Percentiles rank a stretch among this genome's conserved stretches.
phyloP scores from a whole-genome alignment of 2,113 vertebrate species.

The Zosterops lateralis region DNA sequence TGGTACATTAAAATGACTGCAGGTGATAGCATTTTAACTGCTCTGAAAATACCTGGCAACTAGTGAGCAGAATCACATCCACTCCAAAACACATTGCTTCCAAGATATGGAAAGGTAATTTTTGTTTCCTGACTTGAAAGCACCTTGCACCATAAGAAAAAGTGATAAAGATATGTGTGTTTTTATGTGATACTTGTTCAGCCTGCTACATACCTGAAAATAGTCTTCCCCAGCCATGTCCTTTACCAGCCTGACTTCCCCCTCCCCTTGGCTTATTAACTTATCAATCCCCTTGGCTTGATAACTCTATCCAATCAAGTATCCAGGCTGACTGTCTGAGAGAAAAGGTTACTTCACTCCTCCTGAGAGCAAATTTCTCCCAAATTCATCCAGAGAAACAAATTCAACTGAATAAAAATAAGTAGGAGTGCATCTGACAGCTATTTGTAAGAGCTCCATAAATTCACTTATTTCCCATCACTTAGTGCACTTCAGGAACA shows the following conservation, averaged over 20 bases:
- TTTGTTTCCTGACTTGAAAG: neutral
- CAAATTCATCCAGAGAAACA: neutral
- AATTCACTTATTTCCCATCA: neutral
- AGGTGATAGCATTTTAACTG: neutral
- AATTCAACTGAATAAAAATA: neutral
- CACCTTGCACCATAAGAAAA: neutral
- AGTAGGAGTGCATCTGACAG: neutral
- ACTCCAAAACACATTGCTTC: neutral
- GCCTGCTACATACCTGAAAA: neutral
- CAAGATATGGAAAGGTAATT: neutral
- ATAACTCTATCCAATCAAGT: neutral
- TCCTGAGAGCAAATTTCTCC: neutral
- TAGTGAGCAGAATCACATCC: neutral
- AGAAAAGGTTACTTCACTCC: neutral
- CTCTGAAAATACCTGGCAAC: neutral
- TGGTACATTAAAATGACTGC: neutral
- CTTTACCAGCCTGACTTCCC: neutral
- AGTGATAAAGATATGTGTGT: neutral
- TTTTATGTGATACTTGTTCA: neutral
- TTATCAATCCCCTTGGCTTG: neutral
- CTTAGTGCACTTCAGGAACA: neutral
- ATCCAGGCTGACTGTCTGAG: neutral
- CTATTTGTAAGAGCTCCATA: neutral
- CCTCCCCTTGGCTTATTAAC: neutral
- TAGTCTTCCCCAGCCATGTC: neutral